phyloP scores from a whole-genome alignment of 2,113 vertebrate genomes.

The Calidris pygmaea region DNA sequence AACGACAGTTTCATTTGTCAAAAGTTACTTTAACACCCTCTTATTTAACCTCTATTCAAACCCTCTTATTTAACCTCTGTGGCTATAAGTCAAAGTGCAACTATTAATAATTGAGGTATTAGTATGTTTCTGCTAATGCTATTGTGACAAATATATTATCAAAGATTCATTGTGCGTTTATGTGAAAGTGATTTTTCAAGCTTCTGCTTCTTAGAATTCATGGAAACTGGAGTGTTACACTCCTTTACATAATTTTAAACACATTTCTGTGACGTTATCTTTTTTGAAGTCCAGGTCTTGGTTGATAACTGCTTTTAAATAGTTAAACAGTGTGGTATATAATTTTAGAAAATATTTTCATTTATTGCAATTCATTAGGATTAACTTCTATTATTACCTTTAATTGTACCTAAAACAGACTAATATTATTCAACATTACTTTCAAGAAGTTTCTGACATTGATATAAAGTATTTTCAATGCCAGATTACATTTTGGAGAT shows the following conservation, averaged over 20 bases:
- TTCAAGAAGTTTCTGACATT: neutral
- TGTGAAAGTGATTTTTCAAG: neutral
- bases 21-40: neutral
- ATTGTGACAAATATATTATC: neutral
- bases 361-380: neutral
- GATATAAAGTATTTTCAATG: neutral
- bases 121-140: neutral
- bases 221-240: neutral
- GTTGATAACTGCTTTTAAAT: neutral
- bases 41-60: neutral
- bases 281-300: neutral
- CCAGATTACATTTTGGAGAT: neutral
- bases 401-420: neutral
- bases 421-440: neutral
- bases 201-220: neutral
- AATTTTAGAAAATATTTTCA: neutral
- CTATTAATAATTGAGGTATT: neutral
- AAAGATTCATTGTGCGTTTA: neutral
- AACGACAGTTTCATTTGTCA: neutral
- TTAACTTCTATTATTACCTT: neutral
- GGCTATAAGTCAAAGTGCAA: neutral
- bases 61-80: neutral
- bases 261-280: neutral
- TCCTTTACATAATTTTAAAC: neutral
- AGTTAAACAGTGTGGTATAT: neutral